Evolutionary conservation across 2,888 invertebrate genomes (phyloP), one percentile per base, ranked within the genome.

Genomic region (Spodoptera littoralis): DNA sequence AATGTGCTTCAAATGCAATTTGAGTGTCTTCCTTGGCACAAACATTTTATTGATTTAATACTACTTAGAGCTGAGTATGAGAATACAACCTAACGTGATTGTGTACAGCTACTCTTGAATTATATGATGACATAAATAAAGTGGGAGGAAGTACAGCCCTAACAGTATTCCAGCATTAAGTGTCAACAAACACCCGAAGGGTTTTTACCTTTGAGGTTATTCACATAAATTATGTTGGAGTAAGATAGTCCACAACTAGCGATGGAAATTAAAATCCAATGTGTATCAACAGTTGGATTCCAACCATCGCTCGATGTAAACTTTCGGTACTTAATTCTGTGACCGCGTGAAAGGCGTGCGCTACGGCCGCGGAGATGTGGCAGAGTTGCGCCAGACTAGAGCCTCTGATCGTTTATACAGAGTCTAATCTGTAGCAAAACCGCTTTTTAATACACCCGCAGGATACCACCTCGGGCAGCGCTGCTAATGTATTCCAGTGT

Each of bases 191-290:
- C 60, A 63, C 59, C 65, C 56, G 68, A 51, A 64, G 70, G 75
- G 61, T 36, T 77, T 76, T 77, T 76, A 80, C 79, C 75, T 74
- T 76, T 59, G 43, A 72, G 68, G 70, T 79, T 81, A 84, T 79
- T 77, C 72, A 77, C 77, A 77, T 73, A 75, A 74, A 65, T 67
- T 75, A 83, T 85, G 86, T 77, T 84, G 90, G 76, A 78, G 84
- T 80, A 86, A 88, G 90, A 91, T 88, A 84, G 90, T 91, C 91
- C 90, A 91, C 94, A 93, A 90, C 88, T 87, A 91, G 88, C 89
- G 91, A 95, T 93, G 90, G 93, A 85, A 87, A 70, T 88, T 90
- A 92, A 93, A 92, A 91, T 88, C 92, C 94, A 94, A 92, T 92
- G 92, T 84, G 83, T 79, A 66, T 80, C 75, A 88, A 92, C 92